phyloP scores from a whole-genome alignment of 2,888 invertebrate species.

The Polietes domitor region DNA sequence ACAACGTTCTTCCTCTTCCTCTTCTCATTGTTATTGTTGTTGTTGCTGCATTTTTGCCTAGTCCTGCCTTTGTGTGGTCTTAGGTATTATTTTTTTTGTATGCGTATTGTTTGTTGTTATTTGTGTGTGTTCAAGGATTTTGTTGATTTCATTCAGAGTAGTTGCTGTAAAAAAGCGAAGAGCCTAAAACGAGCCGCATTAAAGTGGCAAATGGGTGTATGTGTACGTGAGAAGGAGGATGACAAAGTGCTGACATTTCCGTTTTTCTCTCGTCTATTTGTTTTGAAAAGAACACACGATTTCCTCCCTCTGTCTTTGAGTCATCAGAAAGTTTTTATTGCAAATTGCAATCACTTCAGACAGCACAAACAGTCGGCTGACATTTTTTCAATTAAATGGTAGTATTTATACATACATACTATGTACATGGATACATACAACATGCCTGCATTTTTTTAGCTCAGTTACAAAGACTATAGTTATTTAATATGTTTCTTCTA shows the following conservation, averaged over 20 bases:
- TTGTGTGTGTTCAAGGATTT: background rate
- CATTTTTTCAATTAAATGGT: background rate
- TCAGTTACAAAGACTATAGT: too few species aligned
- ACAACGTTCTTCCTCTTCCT: constrained; percentile 32
- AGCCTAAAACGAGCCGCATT: background rate
- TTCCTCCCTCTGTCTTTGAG: too few species aligned
- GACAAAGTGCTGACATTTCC: background rate
- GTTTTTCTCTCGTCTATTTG: too few species aligned
- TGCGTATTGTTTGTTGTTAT: background rate
- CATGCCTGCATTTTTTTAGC: too few species aligned
- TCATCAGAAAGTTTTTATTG: background rate
- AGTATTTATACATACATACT: too few species aligned
- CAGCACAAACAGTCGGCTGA: background rate
- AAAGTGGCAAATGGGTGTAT: background rate
- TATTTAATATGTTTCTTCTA: too few species aligned
- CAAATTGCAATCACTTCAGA: background rate
- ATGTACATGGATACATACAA: too few species aligned
- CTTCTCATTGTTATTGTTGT: constrained; percentile 14
- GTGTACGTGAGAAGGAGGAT: too few species aligned
- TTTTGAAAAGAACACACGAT: background rate
- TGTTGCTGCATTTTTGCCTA: background rate
- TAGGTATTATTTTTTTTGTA: too few species aligned
- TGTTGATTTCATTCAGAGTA: background rate
- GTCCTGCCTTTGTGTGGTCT: background rate
- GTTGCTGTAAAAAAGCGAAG: too few species aligned